These are phyloP conservation scores for Lithobates pipiens DNA, from an alignment of 2,797 vertebrate genomes.

Conservation along the genomic window DNA sequence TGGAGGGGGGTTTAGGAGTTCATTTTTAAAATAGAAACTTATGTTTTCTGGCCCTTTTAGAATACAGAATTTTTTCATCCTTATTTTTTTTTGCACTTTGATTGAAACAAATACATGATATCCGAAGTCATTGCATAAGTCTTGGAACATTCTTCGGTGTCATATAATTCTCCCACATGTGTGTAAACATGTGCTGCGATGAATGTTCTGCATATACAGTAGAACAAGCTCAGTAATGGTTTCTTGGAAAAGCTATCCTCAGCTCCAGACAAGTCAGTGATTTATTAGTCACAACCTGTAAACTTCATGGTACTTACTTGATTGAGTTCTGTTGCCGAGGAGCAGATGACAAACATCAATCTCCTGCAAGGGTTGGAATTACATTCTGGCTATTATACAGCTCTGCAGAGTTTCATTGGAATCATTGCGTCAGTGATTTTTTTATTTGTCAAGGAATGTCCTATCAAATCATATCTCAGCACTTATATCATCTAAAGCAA, in stretches of 20 bases:
- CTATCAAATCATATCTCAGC: neutral
- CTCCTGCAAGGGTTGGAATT: conserved; percentile 21
- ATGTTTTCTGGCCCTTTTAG: too few species aligned
- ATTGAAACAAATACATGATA: too few species aligned
- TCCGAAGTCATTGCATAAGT: too few species aligned
- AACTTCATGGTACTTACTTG: conserved; percentile 9
- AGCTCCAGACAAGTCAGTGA: neutral
- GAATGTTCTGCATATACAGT: neutral
- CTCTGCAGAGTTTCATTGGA: neutral
- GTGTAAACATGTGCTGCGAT: neutral
- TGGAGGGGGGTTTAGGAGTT: too few species aligned
- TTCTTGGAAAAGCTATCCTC: conserved; percentile 52
- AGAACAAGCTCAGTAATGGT: conserved; percentile 24
- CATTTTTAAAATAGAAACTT: too few species aligned
- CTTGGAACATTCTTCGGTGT: too few species aligned
- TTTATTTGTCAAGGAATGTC: neutral
- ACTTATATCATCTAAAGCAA: too few species aligned
- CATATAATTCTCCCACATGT: neutral
- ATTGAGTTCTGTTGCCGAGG: conserved; percentile 9
- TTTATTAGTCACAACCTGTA: conserved; percentile 50
- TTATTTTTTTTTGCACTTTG: too few species aligned
- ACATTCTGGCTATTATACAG: conserved; percentile 48
- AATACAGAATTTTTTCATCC: too few species aligned
- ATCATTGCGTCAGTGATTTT: conserved; percentile 15
- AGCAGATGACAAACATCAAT: conserved; percentile 57